A percentile compares a stretch with the other conserved stretches of the same genome.
Conservation (phyloP, 2,797 vertebrate genomes). For the Labroides dimidiatus region DNA sequence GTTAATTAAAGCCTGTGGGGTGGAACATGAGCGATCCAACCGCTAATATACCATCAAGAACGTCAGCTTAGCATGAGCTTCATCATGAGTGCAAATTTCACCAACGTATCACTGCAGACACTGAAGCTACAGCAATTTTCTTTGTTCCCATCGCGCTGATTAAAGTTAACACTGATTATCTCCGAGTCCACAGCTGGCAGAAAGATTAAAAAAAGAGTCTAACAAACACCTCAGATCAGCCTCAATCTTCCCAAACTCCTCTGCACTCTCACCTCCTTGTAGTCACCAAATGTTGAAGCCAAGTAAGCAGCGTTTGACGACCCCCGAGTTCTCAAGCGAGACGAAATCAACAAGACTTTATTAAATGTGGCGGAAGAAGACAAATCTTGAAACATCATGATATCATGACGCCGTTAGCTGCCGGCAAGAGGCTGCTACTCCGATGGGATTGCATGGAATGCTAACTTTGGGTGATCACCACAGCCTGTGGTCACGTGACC, state of each 20-base stretch:
- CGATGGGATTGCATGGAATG: slow-evolving; percentile 25
- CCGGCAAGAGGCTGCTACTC: slow-evolving; percentile 27
- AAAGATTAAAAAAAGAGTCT: slow-evolving; percentile 45
- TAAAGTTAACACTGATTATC: slow-evolving; percentile 66
- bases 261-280: not conserved
- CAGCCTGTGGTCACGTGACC: slow-evolving; percentile 37
- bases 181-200: slow-evolving; percentile 47
- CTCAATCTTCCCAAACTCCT: slow-evolving; percentile 3
- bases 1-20: slow-evolving; percentile 81
- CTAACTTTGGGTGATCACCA: slow-evolving; percentile 2
- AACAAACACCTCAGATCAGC: slow-evolving; percentile 28
- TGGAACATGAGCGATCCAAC: slow-evolving; percentile 77
- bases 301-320: slow-evolving; percentile 36
- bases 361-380: slow-evolving; percentile 29
- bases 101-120: slow-evolving; percentile 49
- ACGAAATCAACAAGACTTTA: slow-evolving; percentile 39
- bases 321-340: slow-evolving; percentile 10
- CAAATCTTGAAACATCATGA: slow-evolving; percentile 27
- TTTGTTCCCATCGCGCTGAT: slow-evolving; percentile 66
- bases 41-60: slow-evolving; percentile 68
- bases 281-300: slow-evolving; percentile 41
- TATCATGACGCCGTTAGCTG: slow-evolving; percentile 31
- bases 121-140: slow-evolving; percentile 62
- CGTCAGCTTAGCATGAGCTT: slow-evolving; percentile 26
- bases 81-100: slow-evolving; percentile 47